Base-by-base conservation (phyloP, 2,113 vertebrate species). In the Brachypteracias leptosomus region DNA sequence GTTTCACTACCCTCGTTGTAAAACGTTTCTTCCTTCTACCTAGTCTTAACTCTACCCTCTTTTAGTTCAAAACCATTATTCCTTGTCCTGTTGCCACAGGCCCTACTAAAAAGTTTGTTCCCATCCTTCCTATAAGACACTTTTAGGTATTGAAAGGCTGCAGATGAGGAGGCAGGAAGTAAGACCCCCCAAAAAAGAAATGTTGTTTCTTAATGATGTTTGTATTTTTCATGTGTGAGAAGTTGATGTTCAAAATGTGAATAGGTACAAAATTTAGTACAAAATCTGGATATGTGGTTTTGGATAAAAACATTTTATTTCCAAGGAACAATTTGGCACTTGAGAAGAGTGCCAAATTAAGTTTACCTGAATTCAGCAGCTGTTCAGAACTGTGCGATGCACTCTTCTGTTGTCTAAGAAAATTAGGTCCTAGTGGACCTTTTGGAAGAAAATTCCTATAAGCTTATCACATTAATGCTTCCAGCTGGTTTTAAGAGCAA, bases 221-320 rank as follows among this genome's bases (percentile, higher is more conserved):
- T 38, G 1, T 77, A 10, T 57, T 87, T 87, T 78, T 62, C 11
- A 25, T 0, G 0, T 67, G 8, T 13, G 12, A 75, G 54, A 83
- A 55, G 3, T 54, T 42, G 54, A 22, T n/a, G 9, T 88, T 86
- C 4, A 65, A 47, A 68, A 68, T 24, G 15, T 7, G 7, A 71
- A 22, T n/a, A 55, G 15, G 3, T 59, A n/a, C 0, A 0, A 51
- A 65, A 68, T 3, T 44, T 75, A n/a, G 14, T 68, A 33, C 6
- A 38, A 61, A 66, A 38, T 22, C 42, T 11, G 3, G 6, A 4
- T n/a, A 38, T 1, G 2, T 55, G 13, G 62, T 91, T 72, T 63
- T 9, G 4, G 5, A 44, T 16, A 8, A 70, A 38, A 28, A 5
- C 6, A 13, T 61, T 74, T 74, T 72, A 6, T 90, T 82, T 82